Percentiles rank a stretch among this genome's conserved stretches.
phyloP scores from a whole-genome alignment of 2,888 invertebrate species.

The Drosophila nr. perissopoda region DNA sequence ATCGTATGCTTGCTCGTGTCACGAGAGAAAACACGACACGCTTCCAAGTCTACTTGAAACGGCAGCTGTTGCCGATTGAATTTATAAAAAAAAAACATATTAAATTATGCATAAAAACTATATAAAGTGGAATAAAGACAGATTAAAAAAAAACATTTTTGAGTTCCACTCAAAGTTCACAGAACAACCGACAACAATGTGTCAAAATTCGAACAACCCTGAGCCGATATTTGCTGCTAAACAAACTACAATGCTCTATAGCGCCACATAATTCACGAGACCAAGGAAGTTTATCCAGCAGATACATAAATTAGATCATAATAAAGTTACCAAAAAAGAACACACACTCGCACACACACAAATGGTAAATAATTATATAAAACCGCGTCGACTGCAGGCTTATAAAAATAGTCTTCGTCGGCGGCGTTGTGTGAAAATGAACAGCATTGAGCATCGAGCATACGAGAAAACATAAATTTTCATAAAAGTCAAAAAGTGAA shows the following conservation, averaged over 20 bases:
- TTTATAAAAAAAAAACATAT: slow-evolving; percentile 15
- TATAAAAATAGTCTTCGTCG: slow-evolving; percentile 67
- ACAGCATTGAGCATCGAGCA: slow-evolving; percentile 55
- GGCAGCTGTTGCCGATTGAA: slow-evolving; percentile 40
- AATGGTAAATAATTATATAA: slow-evolving; percentile 23
- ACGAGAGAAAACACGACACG: neutral
- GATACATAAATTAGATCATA: slow-evolving; percentile 71
- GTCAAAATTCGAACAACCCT: slow-evolving; percentile 45
- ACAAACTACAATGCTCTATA: slow-evolving; percentile 26
- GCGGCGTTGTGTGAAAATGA: slow-evolving; percentile 54
- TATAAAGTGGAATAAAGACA: slow-evolving; percentile 40
- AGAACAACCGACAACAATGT: slow-evolving; percentile 47
- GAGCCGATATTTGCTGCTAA: slow-evolving; percentile 22
- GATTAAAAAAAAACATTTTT: slow-evolving; percentile 31
- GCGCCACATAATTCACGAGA: slow-evolving; percentile 31
- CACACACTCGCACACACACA: neutral
- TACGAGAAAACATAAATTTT: slow-evolving; percentile 61
- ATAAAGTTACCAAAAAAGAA: slow-evolving; percentile 49
- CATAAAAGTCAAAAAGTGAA: slow-evolving; percentile 48
- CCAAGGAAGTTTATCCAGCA: slow-evolving; percentile 41
- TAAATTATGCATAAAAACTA: slow-evolving; percentile 48
- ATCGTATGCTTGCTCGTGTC: no score
- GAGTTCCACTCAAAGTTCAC: slow-evolving; percentile 25
- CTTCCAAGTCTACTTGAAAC: neutral
- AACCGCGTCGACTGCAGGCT: slow-evolving; percentile 45